Conservation (phyloP, 1,140 invertebrate species). For the Choristoneura fumiferana region DNA sequence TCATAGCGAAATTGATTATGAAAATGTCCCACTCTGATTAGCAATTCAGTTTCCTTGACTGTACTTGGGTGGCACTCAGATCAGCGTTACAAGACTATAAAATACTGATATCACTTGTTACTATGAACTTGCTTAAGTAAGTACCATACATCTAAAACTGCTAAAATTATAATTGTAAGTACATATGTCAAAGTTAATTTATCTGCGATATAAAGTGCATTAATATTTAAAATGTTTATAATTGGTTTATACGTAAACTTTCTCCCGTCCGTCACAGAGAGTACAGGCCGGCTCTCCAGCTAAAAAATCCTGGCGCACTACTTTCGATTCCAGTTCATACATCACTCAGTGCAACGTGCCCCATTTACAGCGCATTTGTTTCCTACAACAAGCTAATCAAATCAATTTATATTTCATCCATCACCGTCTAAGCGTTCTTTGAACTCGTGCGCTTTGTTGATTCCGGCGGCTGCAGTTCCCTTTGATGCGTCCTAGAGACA, state of each 20-base stretch:
- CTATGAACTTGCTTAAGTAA: no score
- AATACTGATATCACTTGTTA: no score
- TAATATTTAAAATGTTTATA: neutral
- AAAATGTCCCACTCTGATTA: no score
- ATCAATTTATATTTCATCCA: slow-evolving; percentile 19
- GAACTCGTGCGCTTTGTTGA: slow-evolving; percentile 15
- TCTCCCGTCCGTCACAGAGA: slow-evolving; percentile 4
- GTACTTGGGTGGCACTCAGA: no score
- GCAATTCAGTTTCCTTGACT: no score
- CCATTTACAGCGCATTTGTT: slow-evolving; percentile 16
- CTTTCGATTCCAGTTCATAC: slow-evolving; percentile 15
- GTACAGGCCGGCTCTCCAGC: neutral
- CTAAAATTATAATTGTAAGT: slow-evolving; percentile 1
- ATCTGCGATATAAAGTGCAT: neutral
- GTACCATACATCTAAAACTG: no score
- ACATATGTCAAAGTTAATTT: neutral
- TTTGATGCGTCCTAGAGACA: slow-evolving; percentile 49
- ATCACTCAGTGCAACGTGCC: slow-evolving; percentile 1
- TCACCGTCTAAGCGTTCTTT: slow-evolving; percentile 18
- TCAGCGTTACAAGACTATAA: no score
- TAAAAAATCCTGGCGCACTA: slow-evolving; percentile 5
- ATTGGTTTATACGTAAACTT: neutral
- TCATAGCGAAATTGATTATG: no score
- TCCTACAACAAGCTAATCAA: slow-evolving; percentile 15
- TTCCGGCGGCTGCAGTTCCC: slow-evolving; percentile 9